A percentile compares a stretch with the other conserved stretches of the same genome.
phyloP scores from a whole-genome alignment of 2,797 vertebrate genomes.

The Melanotaenia maccullochi region DNA sequence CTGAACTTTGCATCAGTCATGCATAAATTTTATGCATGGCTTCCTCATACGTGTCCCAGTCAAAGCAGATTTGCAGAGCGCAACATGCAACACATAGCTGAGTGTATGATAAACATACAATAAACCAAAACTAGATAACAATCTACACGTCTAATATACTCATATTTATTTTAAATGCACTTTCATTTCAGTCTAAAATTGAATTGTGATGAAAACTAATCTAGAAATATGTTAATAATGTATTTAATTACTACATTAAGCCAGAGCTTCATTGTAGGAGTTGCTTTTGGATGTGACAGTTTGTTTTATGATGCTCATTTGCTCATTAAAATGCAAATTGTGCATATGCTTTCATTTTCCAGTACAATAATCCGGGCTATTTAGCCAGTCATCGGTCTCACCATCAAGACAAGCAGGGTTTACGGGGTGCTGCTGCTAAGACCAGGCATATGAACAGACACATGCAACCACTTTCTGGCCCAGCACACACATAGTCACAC shows the following conservation, averaged over 20 bases:
- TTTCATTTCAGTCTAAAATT: constrained; percentile 6
- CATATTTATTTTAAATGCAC: too few species aligned
- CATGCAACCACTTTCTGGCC: constrained; percentile 46
- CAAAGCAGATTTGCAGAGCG: constrained; percentile 72
- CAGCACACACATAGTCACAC: constrained; percentile 14
- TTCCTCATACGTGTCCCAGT: constrained; percentile 75
- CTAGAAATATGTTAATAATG: constrained; percentile 53
- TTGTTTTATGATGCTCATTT: constrained; percentile 76
- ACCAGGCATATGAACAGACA: constrained; percentile 52
- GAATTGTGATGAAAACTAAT: constrained; percentile 32
- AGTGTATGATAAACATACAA: constrained; percentile 23
- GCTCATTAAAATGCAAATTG: constrained; percentile 85
- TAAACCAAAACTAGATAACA: constrained; percentile 23
- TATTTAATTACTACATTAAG: constrained; percentile 58
- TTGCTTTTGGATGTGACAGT: constrained; percentile 58
- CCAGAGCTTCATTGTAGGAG: constrained; percentile 58
- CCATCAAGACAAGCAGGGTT: constrained; percentile 62
- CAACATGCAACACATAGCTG: constrained; percentile 57
- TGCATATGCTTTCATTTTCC: constrained; percentile 83
- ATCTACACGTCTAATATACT: too few species aligned
- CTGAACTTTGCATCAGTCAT: constrained; percentile 76
- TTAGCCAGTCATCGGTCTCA: constrained; percentile 81
- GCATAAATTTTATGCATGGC: constrained; percentile 82
- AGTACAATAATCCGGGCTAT: constrained; percentile 79
- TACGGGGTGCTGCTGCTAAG: constrained; percentile 59